Evolutionary conservation across 2,113 vertebrate species (phyloP).

Genomic region (Theropithecus gelada): DNA sequence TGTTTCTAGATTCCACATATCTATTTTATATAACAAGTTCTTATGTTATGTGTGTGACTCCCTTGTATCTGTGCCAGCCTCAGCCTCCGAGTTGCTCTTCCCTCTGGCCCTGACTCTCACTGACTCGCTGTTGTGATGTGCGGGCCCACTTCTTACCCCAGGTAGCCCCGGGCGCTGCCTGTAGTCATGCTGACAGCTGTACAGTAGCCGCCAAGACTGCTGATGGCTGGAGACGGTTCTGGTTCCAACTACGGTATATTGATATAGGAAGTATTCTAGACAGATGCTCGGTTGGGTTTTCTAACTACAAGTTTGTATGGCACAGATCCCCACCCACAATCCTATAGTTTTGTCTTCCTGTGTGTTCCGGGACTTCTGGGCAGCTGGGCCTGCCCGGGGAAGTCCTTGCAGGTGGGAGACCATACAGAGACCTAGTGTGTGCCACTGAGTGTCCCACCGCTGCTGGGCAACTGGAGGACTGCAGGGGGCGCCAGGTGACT

Average conservation of each 20-base stretch:
- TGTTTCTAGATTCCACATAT: background rate
- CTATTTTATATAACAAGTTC: conserved; percentile 49
- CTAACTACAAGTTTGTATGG: background rate
- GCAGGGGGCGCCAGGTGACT: background rate
- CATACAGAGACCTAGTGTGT: too few relatives aligned
- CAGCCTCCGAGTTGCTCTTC: background rate
- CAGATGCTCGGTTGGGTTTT: background rate
- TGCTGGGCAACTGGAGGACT: background rate
- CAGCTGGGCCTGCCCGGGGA: background rate
- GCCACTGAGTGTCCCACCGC: background rate
- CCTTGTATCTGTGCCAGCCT: conserved; percentile 20
- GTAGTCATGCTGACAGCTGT: background rate
- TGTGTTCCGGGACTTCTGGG: background rate
- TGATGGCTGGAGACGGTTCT: background rate
- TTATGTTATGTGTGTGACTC: conserved; percentile 2
- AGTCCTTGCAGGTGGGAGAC: background rate
- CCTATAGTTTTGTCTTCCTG: background rate
- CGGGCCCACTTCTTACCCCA: background rate
- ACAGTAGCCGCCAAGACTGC: background rate
- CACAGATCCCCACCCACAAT: fast-evolving
- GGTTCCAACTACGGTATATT: background rate
- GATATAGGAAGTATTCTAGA: background rate
- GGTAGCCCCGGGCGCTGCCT: background rate
- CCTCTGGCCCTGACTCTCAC: background rate
- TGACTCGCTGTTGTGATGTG: fast-evolving